Evolutionary conservation across 2,797 vertebrate species (phyloP), one percentile per base, ranked within the genome.

Genomic region (Pangasius krempfi): DNA sequence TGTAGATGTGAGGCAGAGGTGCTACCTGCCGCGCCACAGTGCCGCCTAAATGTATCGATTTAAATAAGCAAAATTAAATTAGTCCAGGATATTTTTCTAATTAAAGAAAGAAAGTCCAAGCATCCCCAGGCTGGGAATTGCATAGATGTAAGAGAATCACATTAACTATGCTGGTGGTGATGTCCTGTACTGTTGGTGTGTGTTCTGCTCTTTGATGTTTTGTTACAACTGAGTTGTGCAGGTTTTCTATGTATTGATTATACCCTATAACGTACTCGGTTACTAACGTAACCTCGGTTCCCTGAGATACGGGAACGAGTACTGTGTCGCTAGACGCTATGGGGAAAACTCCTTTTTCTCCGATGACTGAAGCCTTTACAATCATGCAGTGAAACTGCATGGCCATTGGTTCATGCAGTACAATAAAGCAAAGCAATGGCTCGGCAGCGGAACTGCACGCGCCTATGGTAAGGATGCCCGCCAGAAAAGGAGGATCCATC

Each of bases 51-150:
- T 84, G 18, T 66, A 66, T 50, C 33, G 44, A 66, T 84, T 84
- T 50, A 7, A 84, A 18, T 84, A 66, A 84, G 8, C 0, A 0
- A 66, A 84, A 84, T 66, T 50, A 30, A 68, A 84, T 68, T 84
- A 68, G 44, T 84, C 27, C 12, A 68, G 37, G 18, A 84, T 68
- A 22, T 66, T 68, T 84, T 68, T 68, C 40, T 12, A 68, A 84
- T 84, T 81, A 64, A 84, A 66, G 44, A 66, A n/a, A 84, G 40
- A 66, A n/a, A 66, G 50, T 66, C 60, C 40, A 84, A 68, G 44
- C 8, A 84, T 33, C 62, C 40, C 9, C 25, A 66, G 16, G 6
- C 25, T 50, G 82, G 60, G 27, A 84, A 68, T 52, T 84, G 62
- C 44, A 68, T 10, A 12, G 44, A 66, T 84, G 82, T 68, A 50